Evolutionary conservation across 2,888 invertebrate species (phyloP), one percentile per base, ranked within the genome.

Genomic region (Epinotia ramella): DNA sequence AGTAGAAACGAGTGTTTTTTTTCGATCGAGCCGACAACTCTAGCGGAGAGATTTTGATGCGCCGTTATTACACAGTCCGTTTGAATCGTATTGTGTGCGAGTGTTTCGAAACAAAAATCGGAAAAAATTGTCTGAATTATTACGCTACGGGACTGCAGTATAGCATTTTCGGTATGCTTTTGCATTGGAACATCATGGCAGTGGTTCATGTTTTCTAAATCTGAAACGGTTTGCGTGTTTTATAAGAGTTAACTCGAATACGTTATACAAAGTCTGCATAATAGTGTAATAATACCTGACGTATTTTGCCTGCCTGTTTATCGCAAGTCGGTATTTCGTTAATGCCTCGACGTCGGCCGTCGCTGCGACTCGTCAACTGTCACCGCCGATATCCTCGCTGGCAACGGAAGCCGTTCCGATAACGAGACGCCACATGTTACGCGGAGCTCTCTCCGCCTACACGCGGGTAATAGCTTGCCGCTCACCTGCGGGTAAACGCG

Each of bases 1-100:
- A 64, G 73, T 77, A 68, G 75, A 72, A 46, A 71, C 77, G 78
- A 78, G 63, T 68, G 72, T 68, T 40, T 73, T 73, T 77, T 78
- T 77, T 77, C 82, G 83, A 83, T 85, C 81, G 86, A 86, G 80
- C 84, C 85, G 85, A 82, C 89, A 87, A 88, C 86, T 89, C 86
- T 90, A 89, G 86, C 91, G 91, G 89, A 87, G 87, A 90, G 89
- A 92, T 90, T 90, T 90, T 91, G 92, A 92, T 92, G 90, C 88
- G 86, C 87, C 84, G 87, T 90, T 92, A 91, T 91, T 91, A 91
- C 89, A 91, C 91, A 91, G 90, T 89, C 89, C 89, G 88, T 90
- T 92, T 91, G 89, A 85, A 90, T 87, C 89, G 89, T 89, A 91
- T 91, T 91, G 91, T 91, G 86, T 86, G 86, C 84, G 84, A 86